phyloP scores from a whole-genome alignment of 1,140 invertebrate genomes.

The Battus philenor region DNA sequence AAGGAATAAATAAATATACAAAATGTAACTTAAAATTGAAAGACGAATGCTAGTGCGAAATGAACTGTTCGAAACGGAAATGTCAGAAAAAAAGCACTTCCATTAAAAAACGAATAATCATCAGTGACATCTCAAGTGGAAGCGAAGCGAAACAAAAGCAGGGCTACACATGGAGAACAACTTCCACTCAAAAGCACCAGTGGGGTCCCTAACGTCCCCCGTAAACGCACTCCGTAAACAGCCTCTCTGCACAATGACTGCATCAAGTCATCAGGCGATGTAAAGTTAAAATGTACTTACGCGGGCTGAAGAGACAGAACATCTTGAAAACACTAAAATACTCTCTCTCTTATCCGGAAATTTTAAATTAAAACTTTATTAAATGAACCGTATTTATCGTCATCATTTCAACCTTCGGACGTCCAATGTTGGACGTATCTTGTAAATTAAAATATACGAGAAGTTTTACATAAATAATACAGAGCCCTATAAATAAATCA shows the following conservation, averaged over 20 bases:
- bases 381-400: background rate
- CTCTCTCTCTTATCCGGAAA: no score
- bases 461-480: background rate
- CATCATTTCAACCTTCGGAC: background rate
- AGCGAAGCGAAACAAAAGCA: slow-evolving; percentile 3
- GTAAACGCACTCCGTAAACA: slow-evolving; percentile 9
- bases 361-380: background rate
- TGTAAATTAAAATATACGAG: background rate
- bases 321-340: slow-evolving; percentile 11
- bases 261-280: no score
- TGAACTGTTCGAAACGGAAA: no score
- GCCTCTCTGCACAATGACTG: slow-evolving; percentile 11
- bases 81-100: no score
- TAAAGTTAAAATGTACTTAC: slow-evolving; percentile 9
- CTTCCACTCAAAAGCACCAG: slow-evolving; percentile 5
- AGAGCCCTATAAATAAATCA: background rate
- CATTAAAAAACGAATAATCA: no score
- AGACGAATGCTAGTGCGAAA: no score
- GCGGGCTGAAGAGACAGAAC: slow-evolving; percentile 15
- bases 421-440: background rate
- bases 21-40: no score
- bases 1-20: no score
- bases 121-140: background rate
- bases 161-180: background rate
- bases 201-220: background rate